Conservation (phyloP, 2,797 vertebrate species). For the Rhincodon typus region DNA sequence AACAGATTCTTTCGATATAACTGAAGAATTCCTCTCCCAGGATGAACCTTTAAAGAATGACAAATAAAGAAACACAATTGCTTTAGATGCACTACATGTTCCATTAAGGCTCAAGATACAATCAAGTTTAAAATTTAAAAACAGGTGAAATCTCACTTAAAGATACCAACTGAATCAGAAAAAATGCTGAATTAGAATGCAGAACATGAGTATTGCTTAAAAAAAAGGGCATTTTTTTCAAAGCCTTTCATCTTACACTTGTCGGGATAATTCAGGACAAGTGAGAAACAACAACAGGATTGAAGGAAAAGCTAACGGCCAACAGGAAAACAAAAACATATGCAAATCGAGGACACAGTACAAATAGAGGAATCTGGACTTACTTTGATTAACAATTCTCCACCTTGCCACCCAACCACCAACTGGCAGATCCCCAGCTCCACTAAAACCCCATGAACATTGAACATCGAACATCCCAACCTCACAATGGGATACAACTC, state of each 20-base stretch:
- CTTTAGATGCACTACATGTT: background rate
- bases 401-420: background rate
- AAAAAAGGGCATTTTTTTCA: no score
- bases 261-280: no score
- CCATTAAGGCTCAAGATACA: background rate
- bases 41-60: background rate
- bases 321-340: background rate
- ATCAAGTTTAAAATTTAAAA: background rate
- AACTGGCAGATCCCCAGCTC: background rate
- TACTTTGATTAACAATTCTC: background rate
- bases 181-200: background rate
- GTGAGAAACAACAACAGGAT: background rate
- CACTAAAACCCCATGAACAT: background rate
- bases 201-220: no score
- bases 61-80: background rate
- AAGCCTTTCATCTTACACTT: no score
- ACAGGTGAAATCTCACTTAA: background rate
- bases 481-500: background rate
- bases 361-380: background rate
- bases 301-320: background rate
- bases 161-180: background rate
- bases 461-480: background rate
- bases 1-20: conserved; percentile 13
- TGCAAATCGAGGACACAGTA: background rate
- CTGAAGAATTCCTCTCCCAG: conserved; percentile 11